Percentiles rank a stretch among this genome's conserved stretches.
phyloP scores from a whole-genome alignment of 2,888 invertebrate species.

The Aleiodes leptofemur region DNA sequence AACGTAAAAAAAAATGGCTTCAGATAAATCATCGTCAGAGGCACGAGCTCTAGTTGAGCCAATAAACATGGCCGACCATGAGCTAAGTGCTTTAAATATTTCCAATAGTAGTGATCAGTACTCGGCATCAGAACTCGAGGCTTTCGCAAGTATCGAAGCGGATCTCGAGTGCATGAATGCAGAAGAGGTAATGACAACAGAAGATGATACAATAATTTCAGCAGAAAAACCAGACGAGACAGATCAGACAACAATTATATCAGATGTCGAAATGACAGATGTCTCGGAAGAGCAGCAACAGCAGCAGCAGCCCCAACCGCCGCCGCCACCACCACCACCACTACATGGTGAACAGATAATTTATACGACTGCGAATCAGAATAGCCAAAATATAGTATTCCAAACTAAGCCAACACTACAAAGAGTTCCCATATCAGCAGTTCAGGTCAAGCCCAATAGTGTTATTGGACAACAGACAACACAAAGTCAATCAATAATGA shows the following conservation, averaged over 20 bases:
- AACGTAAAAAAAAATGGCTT: constrained; percentile 32
- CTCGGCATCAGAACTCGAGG: constrained; percentile 71
- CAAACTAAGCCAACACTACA: constrained; percentile 73
- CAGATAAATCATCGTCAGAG: constrained; percentile 65
- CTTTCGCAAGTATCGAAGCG: constrained; percentile 74
- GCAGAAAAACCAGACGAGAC: constrained; percentile 60
- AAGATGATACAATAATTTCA: constrained; percentile 61
- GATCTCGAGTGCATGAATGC: constrained; percentile 74
- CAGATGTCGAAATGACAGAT: constrained; percentile 72
- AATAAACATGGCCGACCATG: constrained; percentile 66
- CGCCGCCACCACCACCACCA: no score
- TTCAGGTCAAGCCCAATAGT: constrained; percentile 65
- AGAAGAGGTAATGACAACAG: constrained; percentile 72
- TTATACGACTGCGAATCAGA: constrained; percentile 68
- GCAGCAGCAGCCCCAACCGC: no score
- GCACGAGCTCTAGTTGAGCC: constrained; percentile 69
- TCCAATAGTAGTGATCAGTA: constrained; percentile 67
- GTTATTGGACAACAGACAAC: constrained; percentile 61
- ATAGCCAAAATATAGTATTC: constrained; percentile 69
- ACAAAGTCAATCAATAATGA: constrained; percentile 73
- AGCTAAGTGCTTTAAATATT: constrained; percentile 67
- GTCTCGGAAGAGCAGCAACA: constrained; percentile 62
- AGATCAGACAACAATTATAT: constrained; percentile 20
- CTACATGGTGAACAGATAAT: constrained; percentile 65
- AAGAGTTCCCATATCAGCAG: constrained; percentile 68